Conservation (phyloP, 2,797 vertebrate genomes). For the Falco columbarius region DNA sequence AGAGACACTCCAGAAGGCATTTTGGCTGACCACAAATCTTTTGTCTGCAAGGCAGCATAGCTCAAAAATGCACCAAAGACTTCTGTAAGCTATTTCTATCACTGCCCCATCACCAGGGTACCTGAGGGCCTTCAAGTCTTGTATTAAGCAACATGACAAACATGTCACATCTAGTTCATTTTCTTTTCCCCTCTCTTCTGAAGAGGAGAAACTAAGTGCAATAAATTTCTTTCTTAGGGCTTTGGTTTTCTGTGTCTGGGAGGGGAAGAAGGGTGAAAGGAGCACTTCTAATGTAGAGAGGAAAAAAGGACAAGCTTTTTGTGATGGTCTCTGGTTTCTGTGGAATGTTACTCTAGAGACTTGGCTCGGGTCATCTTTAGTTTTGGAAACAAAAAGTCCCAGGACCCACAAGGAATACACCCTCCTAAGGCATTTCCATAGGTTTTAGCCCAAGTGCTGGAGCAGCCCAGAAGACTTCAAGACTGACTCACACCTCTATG, state of each 20-base stretch:
- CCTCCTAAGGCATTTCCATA: background rate
- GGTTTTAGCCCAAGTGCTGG: background rate
- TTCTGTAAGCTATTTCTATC: background rate
- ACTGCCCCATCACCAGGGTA: background rate
- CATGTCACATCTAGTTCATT: background rate
- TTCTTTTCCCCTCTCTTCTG: background rate
- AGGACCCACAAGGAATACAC: background rate
- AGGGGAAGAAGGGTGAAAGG: background rate
- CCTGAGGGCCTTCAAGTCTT: background rate
- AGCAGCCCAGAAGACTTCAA: background rate
- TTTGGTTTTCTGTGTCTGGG: background rate
- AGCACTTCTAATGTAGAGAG: background rate
- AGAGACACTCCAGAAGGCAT: background rate
- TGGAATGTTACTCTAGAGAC: background rate
- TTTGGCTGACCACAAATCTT: background rate
- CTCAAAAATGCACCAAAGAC: background rate
- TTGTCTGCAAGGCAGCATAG: background rate
- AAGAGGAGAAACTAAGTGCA: background rate
- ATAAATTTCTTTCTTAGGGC: background rate
- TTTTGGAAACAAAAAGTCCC: background rate
- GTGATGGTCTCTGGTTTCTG: background rate
- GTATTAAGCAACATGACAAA: conserved; percentile 5
- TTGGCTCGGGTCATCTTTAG: background rate
- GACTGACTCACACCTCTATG: background rate
- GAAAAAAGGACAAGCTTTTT: background rate